Conservation (phyloP, 2,888 invertebrate genomes). For the Rhagium mordax region DNA sequence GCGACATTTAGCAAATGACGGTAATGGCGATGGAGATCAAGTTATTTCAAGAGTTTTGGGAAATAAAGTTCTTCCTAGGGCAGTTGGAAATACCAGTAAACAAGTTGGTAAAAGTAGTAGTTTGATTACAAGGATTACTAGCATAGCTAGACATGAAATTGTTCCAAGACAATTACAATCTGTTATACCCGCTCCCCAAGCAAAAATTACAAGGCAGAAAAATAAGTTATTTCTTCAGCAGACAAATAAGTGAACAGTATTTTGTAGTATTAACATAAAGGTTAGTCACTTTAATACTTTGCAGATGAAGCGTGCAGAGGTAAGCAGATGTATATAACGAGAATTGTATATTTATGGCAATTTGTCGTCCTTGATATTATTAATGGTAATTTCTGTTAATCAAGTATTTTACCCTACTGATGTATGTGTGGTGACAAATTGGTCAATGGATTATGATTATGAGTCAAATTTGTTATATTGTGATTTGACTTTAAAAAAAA, state of each 20-base stretch:
- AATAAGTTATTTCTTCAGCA: conserved; percentile 88
- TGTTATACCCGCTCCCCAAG: conserved; percentile 76
- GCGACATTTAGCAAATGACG: conserved; percentile 66
- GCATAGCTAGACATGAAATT: conserved; percentile 65
- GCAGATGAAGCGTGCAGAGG: background rate
- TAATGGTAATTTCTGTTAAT: background rate
- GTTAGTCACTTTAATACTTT: background rate
- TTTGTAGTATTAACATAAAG: background rate
- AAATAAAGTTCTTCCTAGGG: conserved; percentile 40
- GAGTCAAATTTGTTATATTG: too few relatives aligned
- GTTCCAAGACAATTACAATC: conserved; percentile 76
- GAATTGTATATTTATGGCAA: background rate
- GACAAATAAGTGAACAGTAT: conserved; percentile 67
- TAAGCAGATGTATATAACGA: background rate
- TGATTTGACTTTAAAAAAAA: too few relatives aligned
- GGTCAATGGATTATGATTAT: too few relatives aligned
- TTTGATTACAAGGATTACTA: conserved; percentile 72
- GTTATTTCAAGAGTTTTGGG: conserved; percentile 47
- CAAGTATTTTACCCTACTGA: too few relatives aligned
- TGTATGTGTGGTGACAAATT: too few relatives aligned
- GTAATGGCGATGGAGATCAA: conserved; percentile 53
- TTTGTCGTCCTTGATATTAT: background rate
- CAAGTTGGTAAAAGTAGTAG: conserved; percentile 70
- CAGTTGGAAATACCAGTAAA: conserved; percentile 58
- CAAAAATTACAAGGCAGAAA: conserved; percentile 86